Conservation (phyloP, 2,113 vertebrate species). For the Rattus norvegicus region GRCr8 NC_086029.1:80087501-80088000, state of each 20-base stretch:
- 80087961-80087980: not conserved
- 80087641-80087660: not conserved
- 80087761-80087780: not conserved
- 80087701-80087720: not conserved
- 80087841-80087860: not conserved
- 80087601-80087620: not conserved
- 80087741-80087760: not conserved
- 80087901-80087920: not conserved
- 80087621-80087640: not conserved
- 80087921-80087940: slow-evolving; percentile 33
- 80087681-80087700: not conserved
- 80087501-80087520: not conserved
- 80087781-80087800: slow-evolving; percentile 28
- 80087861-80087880: slow-evolving; percentile 19
- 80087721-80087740: not conserved
- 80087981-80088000: not conserved
- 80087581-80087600: not conserved
- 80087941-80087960: not conserved
- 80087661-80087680: not conserved
- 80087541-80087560: not conserved
- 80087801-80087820: slow-evolving; percentile 53
- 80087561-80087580: not conserved
- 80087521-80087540: not conserved
- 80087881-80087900: not conserved
- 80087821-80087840: not conserved